A percentile compares a stretch with the other conserved stretches of the same genome.
These are phyloP conservation scores for Cylloceria caligata DNA, from an alignment of 2,888 invertebrate species.

Conservation along the genomic window DNA sequence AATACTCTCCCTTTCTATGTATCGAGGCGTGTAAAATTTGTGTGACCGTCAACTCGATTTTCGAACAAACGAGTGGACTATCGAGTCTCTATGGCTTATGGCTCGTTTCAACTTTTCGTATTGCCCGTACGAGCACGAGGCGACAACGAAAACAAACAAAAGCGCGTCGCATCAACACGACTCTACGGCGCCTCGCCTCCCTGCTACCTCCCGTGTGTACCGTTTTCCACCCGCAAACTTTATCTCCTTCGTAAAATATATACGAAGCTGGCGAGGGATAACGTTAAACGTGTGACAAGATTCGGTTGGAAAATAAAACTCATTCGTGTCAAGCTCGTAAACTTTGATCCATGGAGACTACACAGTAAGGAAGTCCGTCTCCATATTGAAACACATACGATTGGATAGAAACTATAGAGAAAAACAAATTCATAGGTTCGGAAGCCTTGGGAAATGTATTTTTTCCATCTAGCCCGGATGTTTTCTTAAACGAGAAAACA, in stretches of 20 bases:
- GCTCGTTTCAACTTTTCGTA: conserved; percentile 6
- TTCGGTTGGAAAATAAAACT: conserved; percentile 24
- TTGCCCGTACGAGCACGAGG: conserved; percentile 10
- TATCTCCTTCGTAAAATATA: conserved; percentile 44
- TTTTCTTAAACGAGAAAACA: no score
- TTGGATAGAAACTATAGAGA: no score
- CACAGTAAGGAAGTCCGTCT: background rate
- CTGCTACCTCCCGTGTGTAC: conserved; percentile 21
- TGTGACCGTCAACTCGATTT: conserved; percentile 49
- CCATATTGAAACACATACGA: no score
- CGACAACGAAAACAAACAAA: conserved; percentile 58
- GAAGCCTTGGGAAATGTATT: no score
- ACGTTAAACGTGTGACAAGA: conserved; percentile 33
- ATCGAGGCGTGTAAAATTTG: conserved; percentile 52
- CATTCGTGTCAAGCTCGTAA: background rate
- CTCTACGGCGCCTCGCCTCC: conserved; percentile 41
- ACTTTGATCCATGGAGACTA: background rate
- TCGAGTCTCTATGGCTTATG: conserved; percentile 5
- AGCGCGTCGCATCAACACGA: conserved; percentile 45
- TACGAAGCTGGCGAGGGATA: conserved; percentile 4
- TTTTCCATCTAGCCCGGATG: no score
- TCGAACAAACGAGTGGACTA: conserved; percentile 22
- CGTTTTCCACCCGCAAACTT: conserved; percentile 33
- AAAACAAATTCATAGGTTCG: no score
- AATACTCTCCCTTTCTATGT: conserved; percentile 18